Evolutionary conservation across 2,888 invertebrate species (phyloP), one percentile per base, ranked within the genome.

Genomic region (Labia minor): DNA sequence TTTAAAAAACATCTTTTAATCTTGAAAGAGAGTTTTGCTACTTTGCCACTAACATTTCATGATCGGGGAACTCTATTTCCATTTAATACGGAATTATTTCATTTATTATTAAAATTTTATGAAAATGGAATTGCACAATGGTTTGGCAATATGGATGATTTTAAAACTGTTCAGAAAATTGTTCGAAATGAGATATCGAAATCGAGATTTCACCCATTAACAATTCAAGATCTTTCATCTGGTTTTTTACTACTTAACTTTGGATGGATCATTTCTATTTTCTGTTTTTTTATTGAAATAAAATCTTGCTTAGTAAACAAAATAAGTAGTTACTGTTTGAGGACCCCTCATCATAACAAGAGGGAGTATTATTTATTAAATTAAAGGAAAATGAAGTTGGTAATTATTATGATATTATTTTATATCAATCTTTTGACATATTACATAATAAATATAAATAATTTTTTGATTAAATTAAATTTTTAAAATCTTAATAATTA

Each of bases 61-160:
- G 49, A 49, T 49, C 14, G 49, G 2, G 14, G 14, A n/a, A 4
- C 3, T 8, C 14, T 8, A 49, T 49, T 49, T 49, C 49, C 49
- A 10, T 49, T 49, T 16, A 8, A 3, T 3, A 3, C n/a, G 2
- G 49, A 49, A 49, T 49, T 49, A 14, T 8, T n/a, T 2, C 3
- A 2, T 10, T 2, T 49, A n/a, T 3, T 49, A 8, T 3, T 4
- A 49, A 10, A 2, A 14, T 49, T 49, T 49, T 49, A 49, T 49
- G 49, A 49, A 49, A 49, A 16, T 49, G 49, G 49, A 49, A 49
- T 49, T 49, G 49, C 49, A 10, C 49, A 49, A 49, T 49, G 49
- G 49, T 14, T 8, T 3, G n/a, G n/a, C 3, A 49, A 49, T 14
- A 10, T 49, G 49, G 49, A 11, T 49, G 49, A 49, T 49, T 14